Conservation (phyloP, 2,797 vertebrate species). For the Syngnathus rostellatus region DNA sequence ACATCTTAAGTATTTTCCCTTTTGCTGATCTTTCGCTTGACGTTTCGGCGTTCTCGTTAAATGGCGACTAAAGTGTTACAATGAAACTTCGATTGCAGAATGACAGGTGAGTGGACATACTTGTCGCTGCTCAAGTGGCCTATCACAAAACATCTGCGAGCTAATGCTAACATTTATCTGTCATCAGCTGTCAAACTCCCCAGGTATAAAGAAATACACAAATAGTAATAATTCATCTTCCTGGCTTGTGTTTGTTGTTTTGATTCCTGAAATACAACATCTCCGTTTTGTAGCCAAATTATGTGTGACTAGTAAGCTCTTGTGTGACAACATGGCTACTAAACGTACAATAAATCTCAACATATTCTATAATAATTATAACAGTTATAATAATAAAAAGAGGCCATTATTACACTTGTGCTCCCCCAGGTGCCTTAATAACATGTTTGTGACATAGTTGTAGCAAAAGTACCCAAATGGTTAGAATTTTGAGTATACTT, state of each 20-base stretch:
- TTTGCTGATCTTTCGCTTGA: slow-evolving; percentile 34
- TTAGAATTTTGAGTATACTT: background rate
- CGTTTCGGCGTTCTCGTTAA: slow-evolving; percentile 16
- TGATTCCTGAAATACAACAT: background rate
- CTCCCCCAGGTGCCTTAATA: too few relatives aligned
- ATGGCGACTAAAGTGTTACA: slow-evolving; percentile 56
- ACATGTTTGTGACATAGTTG: too few relatives aligned
- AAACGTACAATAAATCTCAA: background rate
- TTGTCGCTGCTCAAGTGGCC: background rate
- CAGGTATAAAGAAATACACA: background rate
- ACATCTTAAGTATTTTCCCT: slow-evolving; percentile 30
- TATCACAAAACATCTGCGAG: slow-evolving; percentile 26
- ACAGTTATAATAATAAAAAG: too few relatives aligned
- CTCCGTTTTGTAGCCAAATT: background rate
- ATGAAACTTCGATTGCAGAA: slow-evolving; percentile 73
- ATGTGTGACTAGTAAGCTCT: background rate
- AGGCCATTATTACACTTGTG: too few relatives aligned
- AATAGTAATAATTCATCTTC: background rate
- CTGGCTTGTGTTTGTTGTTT: background rate
- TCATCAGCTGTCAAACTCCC: background rate
- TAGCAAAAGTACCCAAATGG: too few relatives aligned
- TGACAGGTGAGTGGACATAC: slow-evolving; percentile 64
- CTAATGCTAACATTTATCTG: slow-evolving; percentile 26
- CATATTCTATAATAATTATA: background rate
- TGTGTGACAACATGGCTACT: background rate